Percentiles rank a stretch among this genome's conserved stretches.
phyloP scores from a whole-genome alignment of 2,888 invertebrate species.

The Pheosia tremula region DNA sequence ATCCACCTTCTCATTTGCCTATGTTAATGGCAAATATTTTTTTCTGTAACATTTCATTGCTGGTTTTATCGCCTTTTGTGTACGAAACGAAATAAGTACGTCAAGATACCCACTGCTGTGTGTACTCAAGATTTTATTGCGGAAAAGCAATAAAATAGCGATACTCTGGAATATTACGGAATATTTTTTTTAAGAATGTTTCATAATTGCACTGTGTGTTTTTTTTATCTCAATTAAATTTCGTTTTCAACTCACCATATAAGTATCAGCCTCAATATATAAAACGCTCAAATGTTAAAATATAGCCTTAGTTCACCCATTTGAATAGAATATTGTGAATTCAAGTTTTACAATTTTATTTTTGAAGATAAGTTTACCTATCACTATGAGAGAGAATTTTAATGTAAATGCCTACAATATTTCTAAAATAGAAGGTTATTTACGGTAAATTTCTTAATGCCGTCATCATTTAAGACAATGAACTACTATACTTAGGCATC shows the following conservation, averaged over 20 bases:
- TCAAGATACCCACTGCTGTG: background rate
- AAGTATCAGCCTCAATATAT: too few species aligned
- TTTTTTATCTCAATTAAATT: too few species aligned
- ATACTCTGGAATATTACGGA: background rate
- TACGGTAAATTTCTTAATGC: constrained; percentile 1
- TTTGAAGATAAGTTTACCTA: too few species aligned
- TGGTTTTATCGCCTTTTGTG: constrained; percentile 37
- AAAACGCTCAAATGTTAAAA: too few species aligned
- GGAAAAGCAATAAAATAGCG: background rate
- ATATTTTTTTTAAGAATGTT: too few species aligned
- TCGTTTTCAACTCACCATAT: too few species aligned
- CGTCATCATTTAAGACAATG: constrained; percentile 15
- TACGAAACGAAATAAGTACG: constrained; percentile 2
- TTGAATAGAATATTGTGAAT: too few species aligned
- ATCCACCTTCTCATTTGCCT: constrained; percentile 51
- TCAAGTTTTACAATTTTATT: too few species aligned
- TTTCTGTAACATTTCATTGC: constrained; percentile 48
- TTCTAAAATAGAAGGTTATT: background rate
- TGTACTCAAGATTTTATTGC: background rate
- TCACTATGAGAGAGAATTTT: too few species aligned
- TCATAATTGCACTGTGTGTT: background rate
- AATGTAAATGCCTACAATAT: background rate
- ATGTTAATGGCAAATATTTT: constrained; percentile 43
- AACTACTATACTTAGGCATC: constrained; percentile 8
- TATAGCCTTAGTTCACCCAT: too few species aligned